Base-by-base conservation (phyloP, 1,140 invertebrate species). In the Arion vulgaris region DNA sequence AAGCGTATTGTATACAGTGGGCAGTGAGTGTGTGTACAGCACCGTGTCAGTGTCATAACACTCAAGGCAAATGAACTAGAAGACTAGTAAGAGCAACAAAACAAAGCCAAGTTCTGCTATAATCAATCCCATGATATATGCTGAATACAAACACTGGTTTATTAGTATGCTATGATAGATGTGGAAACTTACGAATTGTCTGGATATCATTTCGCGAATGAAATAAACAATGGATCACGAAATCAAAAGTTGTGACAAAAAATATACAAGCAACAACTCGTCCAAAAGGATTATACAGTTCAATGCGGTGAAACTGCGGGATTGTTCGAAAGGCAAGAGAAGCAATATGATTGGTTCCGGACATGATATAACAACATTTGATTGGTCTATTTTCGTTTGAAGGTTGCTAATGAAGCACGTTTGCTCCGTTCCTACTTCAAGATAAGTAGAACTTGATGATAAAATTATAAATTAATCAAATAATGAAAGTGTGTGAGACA, bases 331-430 rank as follows among this genome's bases (percentile, higher is more conserved):
- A 53, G 75, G 15, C 15, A 32, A 2, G 1, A 11, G 23, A 15
- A 13, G 15, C 19, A 34, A 32, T 53, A 38, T 62, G 51, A 57
- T 62, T 32, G 75, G 28, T 62, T 19, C 4, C 1, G 1, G 53
- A 2, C 15, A 19, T 57, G 15, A 19, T 15, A 57, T 57, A 57
- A 57, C 53, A 57, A 23, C 9, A 57, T 57, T 15, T n/a, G 2
- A 78, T 32, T 78, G 75, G 75, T 23, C 36, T 19, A 36, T 11
- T n/a, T 34, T 32, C 28, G 28, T 23, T 45, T 11, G 4, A 13
- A 11, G 13, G 75, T 78, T 57, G 75, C 75, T 78, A 78, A 57
- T 41, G 72, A 45, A 74, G 72, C 75, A 23, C 15, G 1, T 41
- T 80, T 69, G 36, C 66, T 80, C 78, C 38, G 66, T 39, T 28